Conservation (phyloP, 1,140 invertebrate species). For the Halictus rubicundus region DNA sequence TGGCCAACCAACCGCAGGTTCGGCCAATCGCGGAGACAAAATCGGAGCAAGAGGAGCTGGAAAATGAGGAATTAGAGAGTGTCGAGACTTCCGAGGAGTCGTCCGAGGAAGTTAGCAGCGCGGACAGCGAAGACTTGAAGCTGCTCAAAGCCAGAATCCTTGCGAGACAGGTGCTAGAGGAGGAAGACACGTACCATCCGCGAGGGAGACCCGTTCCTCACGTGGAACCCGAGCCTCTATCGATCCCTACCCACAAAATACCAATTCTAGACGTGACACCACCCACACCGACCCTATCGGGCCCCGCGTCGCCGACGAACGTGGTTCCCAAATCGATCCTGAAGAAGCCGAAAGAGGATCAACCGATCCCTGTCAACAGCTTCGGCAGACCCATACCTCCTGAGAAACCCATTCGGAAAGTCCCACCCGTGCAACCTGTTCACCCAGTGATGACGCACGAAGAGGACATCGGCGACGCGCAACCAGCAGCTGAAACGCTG, state of each 20-base stretch:
- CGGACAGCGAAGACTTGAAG: slow-evolving; percentile 79
- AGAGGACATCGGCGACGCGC: slow-evolving; percentile 24
- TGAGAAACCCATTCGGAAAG: slow-evolving; percentile 68
- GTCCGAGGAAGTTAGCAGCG: slow-evolving; percentile 76
- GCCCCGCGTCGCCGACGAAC: slow-evolving; percentile 82
- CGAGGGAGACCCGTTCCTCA: slow-evolving; percentile 71
- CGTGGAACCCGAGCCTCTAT: slow-evolving; percentile 47
- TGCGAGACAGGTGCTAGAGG: slow-evolving; percentile 79
- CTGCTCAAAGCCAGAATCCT: slow-evolving; percentile 81
- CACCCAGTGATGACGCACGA: background rate
- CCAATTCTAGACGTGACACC: slow-evolving; percentile 44
- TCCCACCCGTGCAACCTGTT: background rate
- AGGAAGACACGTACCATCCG: slow-evolving; percentile 87
- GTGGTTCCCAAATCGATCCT: slow-evolving; percentile 88
- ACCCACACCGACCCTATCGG: slow-evolving; percentile 42
- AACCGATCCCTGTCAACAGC: slow-evolving; percentile 64
- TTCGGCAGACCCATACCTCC: slow-evolving; percentile 70
- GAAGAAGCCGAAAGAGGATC: slow-evolving; percentile 81
- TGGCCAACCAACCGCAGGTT: background rate
- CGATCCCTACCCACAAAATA: slow-evolving; percentile 25
- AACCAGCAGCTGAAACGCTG: slow-evolving; percentile 16
- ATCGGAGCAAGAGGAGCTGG: background rate
- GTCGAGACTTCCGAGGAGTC: slow-evolving; percentile 74
- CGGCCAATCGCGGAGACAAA: background rate
- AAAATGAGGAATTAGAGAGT: slow-evolving; percentile 68